Evolutionary conservation across 1,140 invertebrate species (phyloP).

Genomic region (Liolophura sinensis): DNA sequence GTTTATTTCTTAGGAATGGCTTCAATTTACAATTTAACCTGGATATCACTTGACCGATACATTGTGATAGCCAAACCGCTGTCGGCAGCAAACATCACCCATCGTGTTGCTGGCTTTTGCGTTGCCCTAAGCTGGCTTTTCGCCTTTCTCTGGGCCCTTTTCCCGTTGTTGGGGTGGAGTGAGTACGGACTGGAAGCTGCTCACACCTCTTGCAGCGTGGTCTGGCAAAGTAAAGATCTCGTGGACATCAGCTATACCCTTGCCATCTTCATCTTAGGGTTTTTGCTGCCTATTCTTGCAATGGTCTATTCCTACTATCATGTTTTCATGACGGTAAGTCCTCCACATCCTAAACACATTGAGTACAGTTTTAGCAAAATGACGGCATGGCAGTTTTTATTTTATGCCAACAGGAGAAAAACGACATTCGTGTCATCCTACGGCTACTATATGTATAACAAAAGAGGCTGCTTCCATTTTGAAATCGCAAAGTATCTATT

Average conservation of each 20-base stretch:
- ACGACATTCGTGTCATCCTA: no score
- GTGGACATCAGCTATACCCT: conserved; percentile 27
- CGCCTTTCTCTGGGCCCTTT: conserved; percentile 28
- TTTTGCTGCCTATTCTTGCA: conserved; percentile 24
- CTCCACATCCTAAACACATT: neutral
- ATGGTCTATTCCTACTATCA: conserved; percentile 33
- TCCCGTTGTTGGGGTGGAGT: conserved; percentile 39
- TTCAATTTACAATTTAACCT: conserved; percentile 21
- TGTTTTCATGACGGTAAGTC: conserved; percentile 36
- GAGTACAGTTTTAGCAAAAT: no score
- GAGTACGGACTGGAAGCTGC: conserved; percentile 31
- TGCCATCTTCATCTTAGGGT: conserved; percentile 33
- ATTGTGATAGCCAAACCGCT: conserved; percentile 25
- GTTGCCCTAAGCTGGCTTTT: conserved; percentile 16
- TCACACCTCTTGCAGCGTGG: conserved; percentile 33
- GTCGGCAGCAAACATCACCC: conserved; percentile 13
- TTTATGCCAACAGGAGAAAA: no score
- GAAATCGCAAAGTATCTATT: no score
- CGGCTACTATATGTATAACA: no score
- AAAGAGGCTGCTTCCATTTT: no score
- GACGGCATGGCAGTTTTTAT: no score
- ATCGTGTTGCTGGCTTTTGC: conserved; percentile 12
- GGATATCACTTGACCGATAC: conserved; percentile 24
- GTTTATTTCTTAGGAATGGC: conserved; percentile 27
- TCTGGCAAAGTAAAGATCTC: conserved; percentile 24